Conservation (phyloP, 2,113 vertebrate species). For the Sminthopsis crassicaudata region DNA sequence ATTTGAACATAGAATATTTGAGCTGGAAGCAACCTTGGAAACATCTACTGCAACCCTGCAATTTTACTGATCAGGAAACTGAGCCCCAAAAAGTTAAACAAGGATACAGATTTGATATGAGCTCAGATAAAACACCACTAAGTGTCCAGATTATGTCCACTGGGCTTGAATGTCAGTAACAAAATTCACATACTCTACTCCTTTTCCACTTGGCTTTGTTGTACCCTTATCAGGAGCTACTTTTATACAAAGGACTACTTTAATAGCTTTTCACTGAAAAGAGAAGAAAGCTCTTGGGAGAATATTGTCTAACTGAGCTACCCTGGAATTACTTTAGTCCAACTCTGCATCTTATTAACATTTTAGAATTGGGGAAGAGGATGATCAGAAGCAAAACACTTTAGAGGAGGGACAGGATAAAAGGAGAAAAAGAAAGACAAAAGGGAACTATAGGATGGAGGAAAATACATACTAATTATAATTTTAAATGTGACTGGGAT, state of each 20-base stretch:
- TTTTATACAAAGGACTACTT: conserved; percentile 40
- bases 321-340: not conserved
- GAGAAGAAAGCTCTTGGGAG: conserved; percentile 11
- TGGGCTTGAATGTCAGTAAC: not conserved
- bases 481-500: not conserved
- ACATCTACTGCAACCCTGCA: not conserved
- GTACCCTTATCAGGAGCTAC: not conserved
- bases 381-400: not conserved
- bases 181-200: not conserved
- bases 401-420: not conserved
- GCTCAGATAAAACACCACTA: not conserved
- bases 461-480: not conserved
- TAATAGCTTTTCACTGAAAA: conserved; percentile 34
- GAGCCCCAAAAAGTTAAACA: not conserved
- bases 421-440: not conserved
- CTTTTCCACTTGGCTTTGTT: not conserved
- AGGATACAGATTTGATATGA: not conserved
- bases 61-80: not conserved
- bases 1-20: not conserved
- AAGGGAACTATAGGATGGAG: not conserved
- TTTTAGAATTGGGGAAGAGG: not conserved
- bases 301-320: not conserved
- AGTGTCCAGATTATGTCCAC: not conserved
- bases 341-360: not conserved
- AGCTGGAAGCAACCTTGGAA: not conserved